Evolutionary conservation across 2,113 vertebrate species (phyloP).

Genomic region (Ptilonorhynchus violaceus): DNA sequence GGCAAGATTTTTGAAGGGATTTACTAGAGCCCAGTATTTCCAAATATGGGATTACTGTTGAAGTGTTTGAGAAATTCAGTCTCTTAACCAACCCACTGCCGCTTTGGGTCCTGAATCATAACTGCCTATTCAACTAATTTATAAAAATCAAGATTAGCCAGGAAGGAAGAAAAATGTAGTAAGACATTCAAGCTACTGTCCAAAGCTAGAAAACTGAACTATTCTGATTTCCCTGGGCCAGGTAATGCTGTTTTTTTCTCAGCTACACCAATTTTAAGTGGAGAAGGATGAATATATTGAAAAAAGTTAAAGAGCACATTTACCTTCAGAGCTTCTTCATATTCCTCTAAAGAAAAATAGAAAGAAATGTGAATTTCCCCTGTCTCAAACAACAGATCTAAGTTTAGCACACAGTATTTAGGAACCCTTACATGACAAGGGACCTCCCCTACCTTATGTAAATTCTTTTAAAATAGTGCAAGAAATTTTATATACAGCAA

Average conservation of each 20-base stretch:
- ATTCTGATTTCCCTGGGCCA: neutral
- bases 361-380: conserved; percentile 7
- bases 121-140: neutral
- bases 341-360: conserved; percentile 84
- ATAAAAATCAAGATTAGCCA: neutral
- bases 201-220: neutral
- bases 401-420: neutral
- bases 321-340: conserved; percentile 98
- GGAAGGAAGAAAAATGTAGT: neutral
- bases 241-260: neutral
- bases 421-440: neutral
- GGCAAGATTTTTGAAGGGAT: neutral
- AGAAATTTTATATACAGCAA: neutral
- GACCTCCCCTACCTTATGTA: neutral
- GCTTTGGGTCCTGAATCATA: neutral
- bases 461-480: neutral
- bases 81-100: neutral
- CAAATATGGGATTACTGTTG: neutral
- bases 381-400: neutral
- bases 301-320: conserved; percentile 31
- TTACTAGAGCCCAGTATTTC: neutral
- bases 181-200: neutral
- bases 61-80: neutral
- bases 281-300: neutral
- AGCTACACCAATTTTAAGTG: neutral